Evolutionary conservation across 2,888 invertebrate genomes (phyloP), one percentile per base, ranked within the genome.

Genomic region (Beris chalybata): DNA sequence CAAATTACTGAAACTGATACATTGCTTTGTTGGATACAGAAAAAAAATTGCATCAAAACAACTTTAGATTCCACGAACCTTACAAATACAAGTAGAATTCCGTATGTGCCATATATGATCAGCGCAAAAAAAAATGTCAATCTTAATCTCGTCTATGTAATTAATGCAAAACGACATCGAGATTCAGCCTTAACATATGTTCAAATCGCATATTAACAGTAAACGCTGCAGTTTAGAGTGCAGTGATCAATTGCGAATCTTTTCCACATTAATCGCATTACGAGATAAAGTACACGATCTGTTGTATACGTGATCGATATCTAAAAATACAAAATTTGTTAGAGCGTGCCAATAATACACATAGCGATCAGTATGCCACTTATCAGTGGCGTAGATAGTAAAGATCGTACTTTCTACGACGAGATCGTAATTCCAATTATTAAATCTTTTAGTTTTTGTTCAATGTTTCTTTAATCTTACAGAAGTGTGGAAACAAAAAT

Each of bases 81-180:
- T 22, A 22, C 22, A 22, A 3, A 22, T 22, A 22, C 22, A 22
- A 22, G 22, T 22, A 22, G 22, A 22, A 22, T 22, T 3, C 22
- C 38, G 38, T 3, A 5, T 38, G 7, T 7, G 38, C 38, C 38
- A 38, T 38, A 38, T 38, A 7, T 38, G 9, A 38, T 7, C 22
- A 38, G 9, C 9, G 38, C 5, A 38, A 38, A 38, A 61, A 61
- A 61, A 61, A 61, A 61, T 50, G 61, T 50, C 61, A 61, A 61
- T 61, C 61, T 43, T 47, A 43, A 50, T 61, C 50, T 61, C 9
- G 38, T 38, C 38, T 5, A 2, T 38, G 38, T 61, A 61, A 61
- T 61, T 61, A 61, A 61, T 61, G 61, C 61, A 61, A 22, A 61
- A 52, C 61, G 50, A 61, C 61, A 61, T 52, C 38, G 22, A 50